Conservation (phyloP, 2,888 invertebrate genomes). For the Hydroisotoma schaefferi region DNA sequence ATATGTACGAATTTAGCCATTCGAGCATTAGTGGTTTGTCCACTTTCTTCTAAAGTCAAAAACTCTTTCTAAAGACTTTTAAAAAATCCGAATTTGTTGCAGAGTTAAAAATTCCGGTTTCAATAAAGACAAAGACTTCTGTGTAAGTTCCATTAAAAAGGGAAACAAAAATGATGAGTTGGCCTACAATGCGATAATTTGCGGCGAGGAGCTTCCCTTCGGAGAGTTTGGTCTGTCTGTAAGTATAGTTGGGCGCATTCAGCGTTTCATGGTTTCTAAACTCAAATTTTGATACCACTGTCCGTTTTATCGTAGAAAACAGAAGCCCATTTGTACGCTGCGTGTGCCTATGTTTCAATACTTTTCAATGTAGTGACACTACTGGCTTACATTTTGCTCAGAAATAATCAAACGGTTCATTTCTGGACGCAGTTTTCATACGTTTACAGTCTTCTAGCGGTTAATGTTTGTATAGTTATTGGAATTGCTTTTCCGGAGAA, state of each 20-base stretch:
- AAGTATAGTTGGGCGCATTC: too few species aligned
- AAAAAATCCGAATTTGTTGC: too few species aligned
- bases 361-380: neutral
- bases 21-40: too few species aligned
- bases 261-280: neutral
- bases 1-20: too few species aligned
- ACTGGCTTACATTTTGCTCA: neutral
- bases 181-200: neutral
- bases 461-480: neutral
- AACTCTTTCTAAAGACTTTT: too few species aligned
- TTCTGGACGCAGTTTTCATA: constrained; percentile 1
- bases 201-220: neutral
- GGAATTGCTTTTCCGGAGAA: neutral
- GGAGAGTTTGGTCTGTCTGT: neutral
- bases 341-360: neutral
- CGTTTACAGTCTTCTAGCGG: neutral
- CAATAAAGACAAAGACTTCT: too few species aligned
- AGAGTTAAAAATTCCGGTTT: too few species aligned
- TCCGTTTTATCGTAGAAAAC: neutral
- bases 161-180: neutral
- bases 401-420: neutral
- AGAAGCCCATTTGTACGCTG: constrained; percentile 1
- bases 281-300: neutral
- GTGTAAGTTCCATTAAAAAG: too few species aligned
- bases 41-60: too few species aligned